These are phyloP conservation scores for Orchestes rusci DNA, from an alignment of 2,888 invertebrate genomes.

Conservation along the genomic window DNA sequence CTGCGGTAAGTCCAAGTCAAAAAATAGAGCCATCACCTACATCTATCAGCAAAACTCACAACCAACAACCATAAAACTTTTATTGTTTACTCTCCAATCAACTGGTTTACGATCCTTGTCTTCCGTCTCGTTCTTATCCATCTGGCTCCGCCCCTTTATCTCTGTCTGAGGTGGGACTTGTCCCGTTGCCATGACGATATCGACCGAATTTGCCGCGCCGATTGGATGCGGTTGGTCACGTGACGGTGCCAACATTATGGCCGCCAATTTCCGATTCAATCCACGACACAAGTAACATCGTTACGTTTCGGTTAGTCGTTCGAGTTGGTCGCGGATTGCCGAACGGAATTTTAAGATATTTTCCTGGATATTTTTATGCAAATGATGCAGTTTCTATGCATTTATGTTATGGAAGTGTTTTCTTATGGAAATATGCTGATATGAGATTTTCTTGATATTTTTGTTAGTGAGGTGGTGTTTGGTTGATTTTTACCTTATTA, in stretches of 20 bases:
- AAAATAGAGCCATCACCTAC: slow-evolving; percentile 42
- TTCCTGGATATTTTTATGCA: slow-evolving; percentile 20
- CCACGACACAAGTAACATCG: slow-evolving; percentile 26
- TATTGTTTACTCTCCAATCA: slow-evolving; percentile 46
- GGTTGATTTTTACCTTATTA: too few species aligned
- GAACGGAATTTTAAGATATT: slow-evolving; percentile 17
- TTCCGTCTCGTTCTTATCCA: slow-evolving; percentile 26
- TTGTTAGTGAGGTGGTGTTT: too few species aligned
- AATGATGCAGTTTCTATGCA: slow-evolving; percentile 24
- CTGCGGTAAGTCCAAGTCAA: too few species aligned
- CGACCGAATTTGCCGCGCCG: slow-evolving; percentile 31
- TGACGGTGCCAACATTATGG: slow-evolving; percentile 43
- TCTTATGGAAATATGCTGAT: slow-evolving; percentile 13
- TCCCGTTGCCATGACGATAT: slow-evolving; percentile 44
- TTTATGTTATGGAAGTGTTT: slow-evolving; percentile 15
- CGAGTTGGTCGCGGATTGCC: slow-evolving; percentile 17
- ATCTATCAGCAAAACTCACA: slow-evolving; percentile 44
- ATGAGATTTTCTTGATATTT: slow-evolving; percentile 6
- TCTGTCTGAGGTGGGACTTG: slow-evolving; percentile 33
- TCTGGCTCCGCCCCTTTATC: slow-evolving; percentile 22
- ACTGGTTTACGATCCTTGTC: slow-evolving; percentile 37
- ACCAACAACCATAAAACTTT: slow-evolving; percentile 44
- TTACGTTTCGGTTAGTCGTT: slow-evolving; percentile 21
- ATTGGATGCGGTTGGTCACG: slow-evolving; percentile 41
- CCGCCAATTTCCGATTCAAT: slow-evolving; percentile 30